Conservation (phyloP, 1,140 invertebrate genomes). For the Andrena cerasifolii region DNA sequence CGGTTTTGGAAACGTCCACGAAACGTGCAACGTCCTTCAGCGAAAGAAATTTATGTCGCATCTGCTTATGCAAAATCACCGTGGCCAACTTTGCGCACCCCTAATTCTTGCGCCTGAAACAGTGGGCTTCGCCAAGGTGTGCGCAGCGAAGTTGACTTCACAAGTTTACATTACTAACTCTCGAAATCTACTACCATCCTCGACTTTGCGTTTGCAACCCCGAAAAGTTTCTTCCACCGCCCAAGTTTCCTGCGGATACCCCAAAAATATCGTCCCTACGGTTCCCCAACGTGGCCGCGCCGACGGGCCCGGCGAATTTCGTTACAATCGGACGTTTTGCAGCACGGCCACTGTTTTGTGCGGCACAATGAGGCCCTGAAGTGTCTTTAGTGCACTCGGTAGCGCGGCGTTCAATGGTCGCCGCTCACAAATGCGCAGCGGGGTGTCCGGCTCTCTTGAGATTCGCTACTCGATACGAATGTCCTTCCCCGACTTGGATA, state of each 20-base stretch:
- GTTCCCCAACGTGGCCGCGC: not conserved
- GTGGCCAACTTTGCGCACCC: not conserved
- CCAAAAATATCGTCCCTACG: too few relatives aligned
- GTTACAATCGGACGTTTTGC: conserved; percentile 70
- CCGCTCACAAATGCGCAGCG: conserved; percentile 79
- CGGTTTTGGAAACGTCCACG: conserved; percentile 28
- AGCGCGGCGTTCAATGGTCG: conserved; percentile 73
- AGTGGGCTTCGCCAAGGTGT: too few relatives aligned
- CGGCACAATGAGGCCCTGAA: conserved; percentile 72
- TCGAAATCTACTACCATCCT: too few relatives aligned
- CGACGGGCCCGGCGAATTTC: conserved; percentile 64
- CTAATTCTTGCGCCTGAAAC: too few relatives aligned
- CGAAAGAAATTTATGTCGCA: conserved; percentile 58
- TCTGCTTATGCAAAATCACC: conserved; percentile 54
- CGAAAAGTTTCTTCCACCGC: not conserved
- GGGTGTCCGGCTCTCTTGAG: conserved; percentile 76
- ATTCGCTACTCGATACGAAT: conserved; percentile 80
- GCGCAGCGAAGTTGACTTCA: too few relatives aligned
- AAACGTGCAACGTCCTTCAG: not conserved
- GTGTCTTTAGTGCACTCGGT: conserved; percentile 77
- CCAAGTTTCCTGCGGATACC: too few relatives aligned
- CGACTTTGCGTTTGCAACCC: too few relatives aligned
- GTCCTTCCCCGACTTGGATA: conserved; percentile 67
- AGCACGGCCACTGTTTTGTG: conserved; percentile 50
- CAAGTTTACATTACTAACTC: too few relatives aligned